These are phyloP conservation scores for Gnathonemus longibarbis DNA, from an alignment of 2,113 vertebrate genomes.

Conservation along the genomic window DNA sequence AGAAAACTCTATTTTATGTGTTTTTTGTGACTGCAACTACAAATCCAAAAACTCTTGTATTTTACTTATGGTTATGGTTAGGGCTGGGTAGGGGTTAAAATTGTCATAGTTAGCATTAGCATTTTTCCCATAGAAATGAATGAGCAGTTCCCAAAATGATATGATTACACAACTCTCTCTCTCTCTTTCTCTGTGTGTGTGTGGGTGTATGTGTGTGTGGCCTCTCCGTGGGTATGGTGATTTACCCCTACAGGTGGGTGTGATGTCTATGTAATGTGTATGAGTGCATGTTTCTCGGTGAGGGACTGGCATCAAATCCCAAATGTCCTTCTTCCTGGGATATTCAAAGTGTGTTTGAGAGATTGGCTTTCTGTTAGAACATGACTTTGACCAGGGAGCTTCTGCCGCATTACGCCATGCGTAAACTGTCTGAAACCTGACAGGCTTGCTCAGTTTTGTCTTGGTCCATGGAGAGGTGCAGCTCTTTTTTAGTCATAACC, in stretches of 20 bases:
- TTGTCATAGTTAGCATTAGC: no score
- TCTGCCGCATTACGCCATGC: background rate
- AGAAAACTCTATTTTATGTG: no score
- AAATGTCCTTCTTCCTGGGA: background rate
- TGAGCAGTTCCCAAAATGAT: no score
- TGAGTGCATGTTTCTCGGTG: background rate
- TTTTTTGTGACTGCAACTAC: no score
- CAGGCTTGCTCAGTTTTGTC: background rate
- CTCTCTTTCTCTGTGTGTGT: background rate
- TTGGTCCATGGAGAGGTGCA: background rate
- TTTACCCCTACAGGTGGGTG: background rate
- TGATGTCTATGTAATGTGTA: background rate
- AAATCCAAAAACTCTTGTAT: no score
- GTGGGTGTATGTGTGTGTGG: background rate
- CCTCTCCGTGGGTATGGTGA: background rate
- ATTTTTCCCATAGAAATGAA: no score
- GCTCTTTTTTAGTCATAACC: background rate
- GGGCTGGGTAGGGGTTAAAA: no score
- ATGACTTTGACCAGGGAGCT: background rate
- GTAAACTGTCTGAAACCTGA: background rate
- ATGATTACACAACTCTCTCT: no score
- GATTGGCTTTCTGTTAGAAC: background rate
- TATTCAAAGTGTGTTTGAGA: background rate
- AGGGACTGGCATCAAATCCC: background rate
- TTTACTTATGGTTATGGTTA: no score